Conservation (phyloP, 2,797 vertebrate species). For the Dromococcyx pavoninus region DNA sequence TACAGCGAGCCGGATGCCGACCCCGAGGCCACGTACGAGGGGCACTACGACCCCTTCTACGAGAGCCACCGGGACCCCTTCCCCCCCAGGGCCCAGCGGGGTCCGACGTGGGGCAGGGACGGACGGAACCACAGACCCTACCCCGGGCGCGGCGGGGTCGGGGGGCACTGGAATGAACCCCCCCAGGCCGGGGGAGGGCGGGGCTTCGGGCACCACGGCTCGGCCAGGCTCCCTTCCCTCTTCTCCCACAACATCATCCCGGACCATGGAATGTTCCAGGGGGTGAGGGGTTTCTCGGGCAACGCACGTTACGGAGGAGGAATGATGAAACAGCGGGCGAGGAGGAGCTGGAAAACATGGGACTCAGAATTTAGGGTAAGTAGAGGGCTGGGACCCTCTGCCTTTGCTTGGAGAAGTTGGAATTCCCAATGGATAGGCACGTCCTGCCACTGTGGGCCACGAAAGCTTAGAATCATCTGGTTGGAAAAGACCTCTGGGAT, state of each 20-base stretch:
- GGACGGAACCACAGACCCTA: constrained; percentile 67
- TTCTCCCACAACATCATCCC: constrained; percentile 92
- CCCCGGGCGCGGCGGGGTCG: constrained; percentile 80
- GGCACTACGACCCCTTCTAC: constrained; percentile 70
- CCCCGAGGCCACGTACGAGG: constrained; percentile 74
- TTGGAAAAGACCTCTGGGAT: too few species aligned
- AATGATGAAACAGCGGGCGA: constrained; percentile 86
- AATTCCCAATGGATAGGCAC: too few species aligned
- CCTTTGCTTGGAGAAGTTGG: too few species aligned
- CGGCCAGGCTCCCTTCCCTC: constrained; percentile 88
- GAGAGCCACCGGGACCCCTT: constrained; percentile 78
- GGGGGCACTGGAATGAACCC: constrained; percentile 79
- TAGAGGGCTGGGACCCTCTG: too few species aligned
- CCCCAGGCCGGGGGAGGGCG: constrained; percentile 81
- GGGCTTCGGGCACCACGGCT: constrained; percentile 74
- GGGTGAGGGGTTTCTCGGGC: constrained; percentile 85
- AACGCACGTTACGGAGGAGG: constrained; percentile 87
- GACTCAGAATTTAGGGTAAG: constrained; percentile 83
- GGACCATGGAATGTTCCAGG: constrained; percentile 87
- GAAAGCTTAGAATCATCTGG: too few species aligned
- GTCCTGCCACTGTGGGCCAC: too few species aligned
- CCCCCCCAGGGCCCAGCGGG: constrained; percentile 79
- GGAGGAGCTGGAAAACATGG: constrained; percentile 84
- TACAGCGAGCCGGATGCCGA: constrained; percentile 86
- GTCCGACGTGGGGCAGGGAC: constrained; percentile 75